A percentile compares a stretch with the other conserved stretches of the same genome.
Conservation (phyloP, 1,140 invertebrate species). For the Drosophila funebris region DNA sequence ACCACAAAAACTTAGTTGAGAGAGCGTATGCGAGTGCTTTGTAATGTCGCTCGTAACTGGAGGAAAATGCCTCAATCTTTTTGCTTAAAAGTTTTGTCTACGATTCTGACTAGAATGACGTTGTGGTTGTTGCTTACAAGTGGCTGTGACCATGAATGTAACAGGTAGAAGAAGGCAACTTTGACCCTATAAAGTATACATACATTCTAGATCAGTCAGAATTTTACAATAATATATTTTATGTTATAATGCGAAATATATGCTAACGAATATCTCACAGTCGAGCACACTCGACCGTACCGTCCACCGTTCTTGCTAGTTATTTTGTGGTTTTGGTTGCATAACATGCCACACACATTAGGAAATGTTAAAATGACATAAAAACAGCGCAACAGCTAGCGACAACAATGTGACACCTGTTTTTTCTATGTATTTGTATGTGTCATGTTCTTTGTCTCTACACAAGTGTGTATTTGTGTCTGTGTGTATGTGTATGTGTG, state of each 20-base stretch:
- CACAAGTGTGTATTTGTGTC: background rate
- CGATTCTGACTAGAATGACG: background rate
- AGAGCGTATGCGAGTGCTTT: constrained; percentile 56
- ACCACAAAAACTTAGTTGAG: constrained; percentile 51
- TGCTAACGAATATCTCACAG: too few species aligned
- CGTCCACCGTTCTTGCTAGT: too few species aligned
- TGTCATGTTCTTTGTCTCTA: constrained; percentile 48
- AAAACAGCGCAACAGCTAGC: constrained; percentile 71
- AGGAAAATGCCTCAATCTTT: constrained; percentile 38
- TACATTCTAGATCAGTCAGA: too few species aligned
- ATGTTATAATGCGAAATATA: too few species aligned
- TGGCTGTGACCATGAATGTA: too few species aligned
- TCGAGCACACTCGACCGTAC: too few species aligned
- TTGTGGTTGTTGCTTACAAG: background rate
- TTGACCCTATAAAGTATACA: too few species aligned
- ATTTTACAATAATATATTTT: too few species aligned
- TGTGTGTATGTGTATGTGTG: constrained; percentile 16
- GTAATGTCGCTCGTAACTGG: constrained; percentile 61
- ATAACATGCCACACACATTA: constrained; percentile 73
- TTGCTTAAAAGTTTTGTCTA: constrained; percentile 50
- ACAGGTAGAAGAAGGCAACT: too few species aligned
- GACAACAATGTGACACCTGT: constrained; percentile 79
- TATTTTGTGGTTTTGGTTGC: constrained; percentile 48
- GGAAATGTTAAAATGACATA: constrained; percentile 78
- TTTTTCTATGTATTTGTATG: constrained; percentile 46